These are phyloP conservation scores for Campylomormyrus numenius DNA, from an alignment of 2,113 vertebrate species.

Conservation along the genomic window DNA sequence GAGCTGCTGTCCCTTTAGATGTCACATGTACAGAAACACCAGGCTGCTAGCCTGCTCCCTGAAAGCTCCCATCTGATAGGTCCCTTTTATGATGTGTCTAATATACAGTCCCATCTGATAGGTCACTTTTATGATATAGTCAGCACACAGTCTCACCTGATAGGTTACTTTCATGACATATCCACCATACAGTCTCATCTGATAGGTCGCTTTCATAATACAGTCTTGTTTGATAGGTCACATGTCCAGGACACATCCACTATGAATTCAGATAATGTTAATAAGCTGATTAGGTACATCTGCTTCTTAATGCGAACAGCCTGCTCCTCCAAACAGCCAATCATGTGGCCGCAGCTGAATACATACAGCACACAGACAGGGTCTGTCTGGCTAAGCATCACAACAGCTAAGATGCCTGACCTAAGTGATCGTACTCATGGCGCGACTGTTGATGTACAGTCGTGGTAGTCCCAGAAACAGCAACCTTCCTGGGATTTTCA, in stretches of 20 bases:
- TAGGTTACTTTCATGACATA: neutral
- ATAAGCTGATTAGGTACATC: neutral
- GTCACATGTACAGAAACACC: neutral
- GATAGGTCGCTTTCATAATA: neutral
- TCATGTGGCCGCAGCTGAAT: neutral
- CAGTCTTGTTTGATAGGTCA: neutral
- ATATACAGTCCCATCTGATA: neutral
- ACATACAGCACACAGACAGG: neutral
- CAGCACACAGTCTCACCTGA: neutral
- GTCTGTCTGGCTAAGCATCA: neutral
- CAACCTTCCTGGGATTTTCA: neutral
- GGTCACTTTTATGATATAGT: neutral
- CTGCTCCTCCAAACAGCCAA: neutral
- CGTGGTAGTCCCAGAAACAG: neutral
- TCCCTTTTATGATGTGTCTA: neutral
- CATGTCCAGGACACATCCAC: neutral
- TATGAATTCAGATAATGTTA: neutral
- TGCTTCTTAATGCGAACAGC: neutral
- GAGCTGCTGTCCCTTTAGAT: neutral
- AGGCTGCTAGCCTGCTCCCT: neutral
- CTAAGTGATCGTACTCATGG: neutral
- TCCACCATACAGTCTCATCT: neutral
- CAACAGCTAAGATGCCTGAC: neutral
- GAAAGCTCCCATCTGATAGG: neutral
- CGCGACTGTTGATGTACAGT: neutral